Evolutionary conservation across 2,888 invertebrate genomes (phyloP), one percentile per base, ranked within the genome.

Genomic region (Chymomyza caudatula): DNA sequence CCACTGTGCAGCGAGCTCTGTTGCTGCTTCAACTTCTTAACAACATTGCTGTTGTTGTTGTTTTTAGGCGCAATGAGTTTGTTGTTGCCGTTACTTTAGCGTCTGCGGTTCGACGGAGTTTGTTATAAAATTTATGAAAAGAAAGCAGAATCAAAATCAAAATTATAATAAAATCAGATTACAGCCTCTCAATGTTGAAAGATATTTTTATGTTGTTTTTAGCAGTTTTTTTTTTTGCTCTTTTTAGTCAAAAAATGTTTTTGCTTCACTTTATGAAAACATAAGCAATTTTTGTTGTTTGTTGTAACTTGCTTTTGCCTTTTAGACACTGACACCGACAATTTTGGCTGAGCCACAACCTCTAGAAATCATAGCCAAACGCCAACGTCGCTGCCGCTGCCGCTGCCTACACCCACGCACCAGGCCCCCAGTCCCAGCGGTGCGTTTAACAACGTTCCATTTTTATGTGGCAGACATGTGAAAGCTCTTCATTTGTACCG

Each of bases 81-180:
- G 29, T 37, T 37, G 25, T 25, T 25, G 25, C 6, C 6, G 2
- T 25, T 25, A 11, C 11, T 37, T 37, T 37, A 37, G 15, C 54
- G 17, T 59, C 49, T 54, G 49, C 52, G 42, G 22, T 51, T 60
- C 49, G 65, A 20, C 47, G 55, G 77, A 69, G 84, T 74, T 87
- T 87, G 75, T 87, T 82, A 83, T 87, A 86, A 85, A 87, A 87
- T 82, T 87, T 82, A 87, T 82, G 82, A 82, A 87, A 82, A 87
- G 86, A 87, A 84, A 83, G 87, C 87, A 77, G 87, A 82, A 82
- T 81, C 87, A 82, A 82, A 87, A 82, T 81, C 87, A 82, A 82
- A 87, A 82, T 86, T 84, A 82, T 87, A 81, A 87, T 87, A 83
- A 81, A 81, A 81, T 82, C 87, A 75, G 81, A 82, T 82, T 87